These are phyloP conservation scores for Taenioides sp. DNA, from an alignment of 2,797 vertebrate genomes.

Conservation along the genomic window DNA sequence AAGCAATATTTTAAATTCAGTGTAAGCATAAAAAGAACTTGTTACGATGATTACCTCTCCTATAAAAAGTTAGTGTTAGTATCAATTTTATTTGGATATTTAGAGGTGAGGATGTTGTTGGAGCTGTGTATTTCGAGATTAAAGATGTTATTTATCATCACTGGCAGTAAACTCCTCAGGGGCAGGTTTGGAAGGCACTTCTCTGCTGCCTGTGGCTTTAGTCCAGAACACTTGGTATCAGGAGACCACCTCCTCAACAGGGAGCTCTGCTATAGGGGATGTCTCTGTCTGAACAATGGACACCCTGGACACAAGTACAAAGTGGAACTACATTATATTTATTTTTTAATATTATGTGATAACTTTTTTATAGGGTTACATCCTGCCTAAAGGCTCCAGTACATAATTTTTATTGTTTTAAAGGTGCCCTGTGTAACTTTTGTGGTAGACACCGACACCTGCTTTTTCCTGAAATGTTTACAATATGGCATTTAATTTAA, in stretches of 20 bases:
- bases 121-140: background rate
- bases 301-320: conserved; percentile 1
- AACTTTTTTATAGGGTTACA: background rate
- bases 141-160: conserved; percentile 10
- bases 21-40: too few species aligned
- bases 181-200: conserved; percentile 6
- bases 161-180: conserved; percentile 14
- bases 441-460: too few species aligned
- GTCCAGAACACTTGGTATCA: conserved; percentile 5
- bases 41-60: background rate
- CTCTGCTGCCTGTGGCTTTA: background rate
- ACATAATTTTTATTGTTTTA: too few species aligned
- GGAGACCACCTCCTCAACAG: background rate
- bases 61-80: background rate
- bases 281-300: conserved; percentile 1
- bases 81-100: background rate
- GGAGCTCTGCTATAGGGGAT: conserved; percentile 6
- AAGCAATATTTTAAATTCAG: too few species aligned
- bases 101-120: background rate
- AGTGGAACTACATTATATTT: background rate
- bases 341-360: background rate
- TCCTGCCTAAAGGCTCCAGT: background rate
- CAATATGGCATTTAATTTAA: too few species aligned
- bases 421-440: too few species aligned
- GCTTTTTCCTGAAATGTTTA: too few species aligned